Evolutionary conservation across 2,888 invertebrate genomes (phyloP).

Genomic region (Harpagoxenus sublaevis): DNA sequence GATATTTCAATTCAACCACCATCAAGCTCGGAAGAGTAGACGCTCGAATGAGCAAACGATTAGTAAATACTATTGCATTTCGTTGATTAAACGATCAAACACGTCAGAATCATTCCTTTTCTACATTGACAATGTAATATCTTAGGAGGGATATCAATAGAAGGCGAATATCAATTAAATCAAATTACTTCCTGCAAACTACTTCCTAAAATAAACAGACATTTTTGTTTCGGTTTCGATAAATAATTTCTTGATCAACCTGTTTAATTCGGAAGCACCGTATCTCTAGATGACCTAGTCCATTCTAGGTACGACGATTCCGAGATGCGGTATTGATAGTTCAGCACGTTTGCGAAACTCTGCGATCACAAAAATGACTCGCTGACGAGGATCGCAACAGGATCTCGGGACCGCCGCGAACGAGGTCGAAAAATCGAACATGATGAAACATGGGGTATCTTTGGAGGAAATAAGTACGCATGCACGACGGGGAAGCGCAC

Average conservation of each 20-base stretch:
- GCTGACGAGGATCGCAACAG: not conserved
- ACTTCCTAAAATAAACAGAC: not conserved
- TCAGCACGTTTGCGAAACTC: not conserved
- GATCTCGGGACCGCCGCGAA: not conserved
- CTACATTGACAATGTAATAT: not conserved
- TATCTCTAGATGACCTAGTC: not conserved
- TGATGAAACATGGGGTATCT: slow-evolving; percentile 46
- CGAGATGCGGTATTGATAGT: not conserved
- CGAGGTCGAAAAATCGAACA: slow-evolving; percentile 30
- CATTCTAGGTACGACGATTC: not conserved
- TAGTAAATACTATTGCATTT: not conserved
- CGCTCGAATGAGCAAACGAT: not conserved
- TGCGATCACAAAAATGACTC: not conserved
- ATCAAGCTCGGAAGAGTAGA: slow-evolving; percentile 6
- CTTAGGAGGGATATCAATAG: not conserved
- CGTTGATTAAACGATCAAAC: not conserved
- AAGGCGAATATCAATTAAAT: not conserved
- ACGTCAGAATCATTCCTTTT: not conserved
- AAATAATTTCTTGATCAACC: not conserved
- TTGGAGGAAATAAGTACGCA: slow-evolving; percentile 11
- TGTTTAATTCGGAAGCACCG: not conserved
- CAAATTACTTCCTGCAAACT: not conserved
- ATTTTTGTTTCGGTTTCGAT: no score
- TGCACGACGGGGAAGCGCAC: not conserved
- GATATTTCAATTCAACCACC: slow-evolving; percentile 62